Conservation (phyloP, 2,888 invertebrate species). For the Onthophagus sagittarius region DNA sequence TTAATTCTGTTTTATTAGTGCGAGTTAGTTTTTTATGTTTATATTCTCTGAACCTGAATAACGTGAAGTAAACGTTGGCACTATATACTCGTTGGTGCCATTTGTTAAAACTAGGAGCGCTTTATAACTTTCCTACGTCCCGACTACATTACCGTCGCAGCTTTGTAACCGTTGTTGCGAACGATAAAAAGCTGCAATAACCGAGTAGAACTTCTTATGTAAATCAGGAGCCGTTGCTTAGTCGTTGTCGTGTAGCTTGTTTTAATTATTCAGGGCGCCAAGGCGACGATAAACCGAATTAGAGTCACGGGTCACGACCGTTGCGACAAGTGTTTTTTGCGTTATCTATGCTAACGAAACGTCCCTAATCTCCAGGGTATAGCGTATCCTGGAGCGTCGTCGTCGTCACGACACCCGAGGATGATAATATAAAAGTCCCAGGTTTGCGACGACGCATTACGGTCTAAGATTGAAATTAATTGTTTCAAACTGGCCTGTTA, state of each 20-base stretch:
- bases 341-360: conserved; percentile 45
- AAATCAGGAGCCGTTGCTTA: conserved; percentile 35
- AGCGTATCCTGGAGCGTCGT: conserved; percentile 29
- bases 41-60: background rate
- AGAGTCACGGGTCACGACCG: conserved; percentile 44
- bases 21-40: background rate
- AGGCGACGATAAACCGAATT: conserved; percentile 41
- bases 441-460: conserved; percentile 18
- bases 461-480: conserved; percentile 25
- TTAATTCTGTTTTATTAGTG: too few relatives aligned
- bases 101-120: background rate
- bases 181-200: conserved; percentile 22
- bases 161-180: conserved; percentile 13
- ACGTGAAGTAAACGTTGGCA: background rate
- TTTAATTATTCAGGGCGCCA: conserved; percentile 41
- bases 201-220: conserved; percentile 29
- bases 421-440: conserved; percentile 25
- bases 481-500: conserved; percentile 17
- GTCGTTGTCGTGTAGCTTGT: conserved; percentile 38
- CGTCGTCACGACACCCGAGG: conserved; percentile 12
- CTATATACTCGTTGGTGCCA: background rate
- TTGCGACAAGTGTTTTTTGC: conserved; percentile 48
- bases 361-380: conserved; percentile 42
- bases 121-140: conserved; percentile 6
- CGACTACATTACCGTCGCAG: conserved; percentile 3